phyloP scores from a whole-genome alignment of 2,888 invertebrate species.

The Trilocha varians region DNA sequence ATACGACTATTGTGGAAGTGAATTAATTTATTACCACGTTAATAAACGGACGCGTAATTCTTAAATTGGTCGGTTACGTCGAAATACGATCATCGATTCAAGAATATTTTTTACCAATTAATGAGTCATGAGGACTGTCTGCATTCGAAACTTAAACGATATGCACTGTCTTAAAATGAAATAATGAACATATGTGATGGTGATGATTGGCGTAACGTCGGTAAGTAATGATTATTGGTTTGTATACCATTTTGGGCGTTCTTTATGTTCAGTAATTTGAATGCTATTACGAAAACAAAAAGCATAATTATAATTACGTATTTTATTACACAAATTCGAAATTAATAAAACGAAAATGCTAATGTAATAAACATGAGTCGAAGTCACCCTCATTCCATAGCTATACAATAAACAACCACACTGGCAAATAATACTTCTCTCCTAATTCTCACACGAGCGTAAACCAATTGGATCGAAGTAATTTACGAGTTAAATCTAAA shows the following conservation, averaged over 20 bases:
- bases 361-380: constrained; percentile 7
- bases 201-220: neutral
- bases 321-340: too few relatives aligned
- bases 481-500: constrained; percentile 72
- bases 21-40: constrained; percentile 61
- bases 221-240: neutral
- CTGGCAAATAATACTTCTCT: constrained; percentile 53
- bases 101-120: neutral
- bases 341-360: neutral
- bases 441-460: constrained; percentile 67
- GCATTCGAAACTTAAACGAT: neutral
- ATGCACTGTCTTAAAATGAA: neutral
- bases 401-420: constrained; percentile 47
- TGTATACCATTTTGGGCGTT: neutral
- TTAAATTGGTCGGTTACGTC: constrained; percentile 33
- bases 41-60: constrained; percentile 45
- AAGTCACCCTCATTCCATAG: constrained; percentile 8
- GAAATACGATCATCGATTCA: neutral
- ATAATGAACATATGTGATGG: neutral
- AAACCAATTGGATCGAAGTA: constrained; percentile 68
- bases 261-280: neutral
- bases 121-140: neutral
- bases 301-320: neutral
- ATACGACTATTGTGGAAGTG: constrained; percentile 50
- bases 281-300: neutral